Percentiles rank a stretch among this genome's conserved stretches.
phyloP scores from a whole-genome alignment of 2,888 invertebrate species.

The Bombylius major region DNA sequence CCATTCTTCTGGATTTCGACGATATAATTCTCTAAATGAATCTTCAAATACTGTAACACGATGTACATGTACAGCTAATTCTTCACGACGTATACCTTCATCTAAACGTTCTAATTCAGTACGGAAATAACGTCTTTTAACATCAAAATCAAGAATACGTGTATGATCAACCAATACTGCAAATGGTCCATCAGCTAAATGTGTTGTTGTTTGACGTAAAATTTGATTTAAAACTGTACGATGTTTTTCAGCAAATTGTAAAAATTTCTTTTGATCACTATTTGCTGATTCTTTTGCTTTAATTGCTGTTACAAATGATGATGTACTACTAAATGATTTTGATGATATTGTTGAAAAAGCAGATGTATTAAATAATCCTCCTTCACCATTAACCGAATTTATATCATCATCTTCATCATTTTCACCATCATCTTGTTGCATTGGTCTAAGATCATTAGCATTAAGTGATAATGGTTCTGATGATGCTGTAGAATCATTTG shows the following conservation, averaged over 20 bases:
- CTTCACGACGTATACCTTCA: conserved; percentile 65
- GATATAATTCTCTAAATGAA: conserved; percentile 73
- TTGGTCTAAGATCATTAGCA: neutral
- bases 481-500: neutral
- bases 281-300: conserved; percentile 24
- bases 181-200: conserved; percentile 75
- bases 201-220: conserved; percentile 63
- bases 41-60: conserved; percentile 79
- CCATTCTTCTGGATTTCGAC: conserved; percentile 76
- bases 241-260: conserved; percentile 78
- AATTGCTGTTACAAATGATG: neutral
- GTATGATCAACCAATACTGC: conserved; percentile 79
- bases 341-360: conserved; percentile 1
- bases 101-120: conserved; percentile 76
- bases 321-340: neutral
- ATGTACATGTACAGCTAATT: conserved; percentile 74
- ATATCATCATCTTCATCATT: neutral
- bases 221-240: conserved; percentile 82
- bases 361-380: conserved; percentile 1
- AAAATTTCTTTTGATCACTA: conserved; percentile 49
- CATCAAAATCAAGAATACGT: conserved; percentile 77
- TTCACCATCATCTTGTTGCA: too few species aligned
- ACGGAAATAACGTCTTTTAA: conserved; percentile 74
- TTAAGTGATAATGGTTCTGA: neutral
- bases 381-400: conserved; percentile 1